Evolutionary conservation across 1,140 invertebrate species (phyloP), one percentile per base, ranked within the genome.

Genomic region (Delia radicum): DNA sequence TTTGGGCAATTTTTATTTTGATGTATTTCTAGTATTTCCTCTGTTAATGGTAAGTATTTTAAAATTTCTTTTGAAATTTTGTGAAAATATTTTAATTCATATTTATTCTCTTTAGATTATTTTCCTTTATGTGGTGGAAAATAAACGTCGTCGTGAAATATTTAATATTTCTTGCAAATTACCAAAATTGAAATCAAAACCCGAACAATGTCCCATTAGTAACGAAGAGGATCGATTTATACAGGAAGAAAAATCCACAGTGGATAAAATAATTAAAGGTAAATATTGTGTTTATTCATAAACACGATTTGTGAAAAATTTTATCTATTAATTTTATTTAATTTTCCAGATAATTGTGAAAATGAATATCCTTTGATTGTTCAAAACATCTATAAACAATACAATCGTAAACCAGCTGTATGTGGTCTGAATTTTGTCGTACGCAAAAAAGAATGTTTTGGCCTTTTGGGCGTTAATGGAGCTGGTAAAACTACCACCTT

Each of bases 401-500:
- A 82, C 75, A 76, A 79, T 21, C 27, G 48, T 3, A 75, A 82
- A 31, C 78, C 87, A 5, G 93, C 93, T 1, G 94, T 95, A 0
- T 90, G 93, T 75, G 88, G 90, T 61, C 80, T 95, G 2, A 91
- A 89, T 80, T 91, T 96, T 80, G 90, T 91, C 0, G 91, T 95
- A 0, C 88, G 90, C 62, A 87, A 89, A n/a, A 93, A 93, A 2
- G 92, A 95, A 86, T 96, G 95, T 84, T 96, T 96, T 87, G 95
- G 95, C 2, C 87, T 96, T 18, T 81, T 96, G 2, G 94, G 95
- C 27, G 89, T 93, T 0, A 91, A 91, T 77, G 96, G 96, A 0
- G 95, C 96, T 5, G 96, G 96, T 4, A 98, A 98, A 87, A 96
- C 95, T 5, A 94, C 94, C 12, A 96, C 94, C 6, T 97, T 97